phyloP scores from a whole-genome alignment of 2,113 vertebrate species.

The Tichodroma muraria region DNA sequence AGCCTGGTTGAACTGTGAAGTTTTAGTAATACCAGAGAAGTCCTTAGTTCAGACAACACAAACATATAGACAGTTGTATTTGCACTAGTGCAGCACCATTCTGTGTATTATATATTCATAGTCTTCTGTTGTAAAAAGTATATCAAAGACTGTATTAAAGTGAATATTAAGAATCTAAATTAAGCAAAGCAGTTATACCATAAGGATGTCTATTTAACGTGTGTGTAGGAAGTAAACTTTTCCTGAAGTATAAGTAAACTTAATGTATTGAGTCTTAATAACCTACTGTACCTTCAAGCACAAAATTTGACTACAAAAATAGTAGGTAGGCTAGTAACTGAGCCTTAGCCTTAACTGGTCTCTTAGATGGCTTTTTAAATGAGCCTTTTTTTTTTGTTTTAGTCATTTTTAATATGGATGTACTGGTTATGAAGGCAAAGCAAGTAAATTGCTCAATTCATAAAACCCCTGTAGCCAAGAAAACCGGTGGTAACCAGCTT shows the following conservation, averaged over 20 bases:
- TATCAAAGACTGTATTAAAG: neutral
- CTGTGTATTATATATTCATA: neutral
- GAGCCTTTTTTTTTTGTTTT: neutral
- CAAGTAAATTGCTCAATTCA: neutral
- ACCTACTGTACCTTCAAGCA: neutral
- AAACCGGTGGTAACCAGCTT: neutral
- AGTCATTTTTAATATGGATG: neutral
- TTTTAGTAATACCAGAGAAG: neutral
- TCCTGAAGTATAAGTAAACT: neutral
- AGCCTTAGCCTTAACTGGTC: neutral
- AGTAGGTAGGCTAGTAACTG: neutral
- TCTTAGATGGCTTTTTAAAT: neutral
- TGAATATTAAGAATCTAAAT: neutral
- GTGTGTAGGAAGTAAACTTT: neutral
- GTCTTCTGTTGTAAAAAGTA: neutral
- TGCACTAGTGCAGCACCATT: neutral
- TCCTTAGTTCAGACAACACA: neutral
- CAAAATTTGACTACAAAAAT: neutral
- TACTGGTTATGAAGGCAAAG: neutral
- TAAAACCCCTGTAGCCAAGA: neutral
- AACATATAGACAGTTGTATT: neutral
- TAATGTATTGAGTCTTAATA: neutral
- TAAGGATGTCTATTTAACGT: neutral
- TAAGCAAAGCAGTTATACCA: neutral
- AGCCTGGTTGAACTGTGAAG: neutral